Evolutionary conservation across 2,113 vertebrate species (phyloP), one percentile per base, ranked within the genome.

Genomic region (Paracanthobrama guichenoti): DNA sequence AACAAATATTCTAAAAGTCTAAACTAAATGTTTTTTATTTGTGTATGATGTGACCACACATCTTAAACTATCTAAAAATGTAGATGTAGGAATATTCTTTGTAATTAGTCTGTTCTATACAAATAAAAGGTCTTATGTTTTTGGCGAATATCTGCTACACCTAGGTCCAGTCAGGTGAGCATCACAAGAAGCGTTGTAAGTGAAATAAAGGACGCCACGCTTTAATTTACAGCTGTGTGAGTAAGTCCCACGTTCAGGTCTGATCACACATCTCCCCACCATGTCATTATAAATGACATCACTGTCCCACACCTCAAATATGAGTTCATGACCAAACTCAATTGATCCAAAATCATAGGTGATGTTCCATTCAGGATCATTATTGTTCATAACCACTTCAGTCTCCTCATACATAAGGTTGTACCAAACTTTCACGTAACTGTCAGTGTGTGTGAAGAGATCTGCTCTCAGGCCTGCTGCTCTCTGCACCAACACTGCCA

Each of bases 231-330:
- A 95, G 85, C 93, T 93, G 3, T 92, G 78, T 2, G 91, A 91
- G 66, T 91, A 91, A 53, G 55, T 89, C 71, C 94, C 94, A 84
- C 85, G 72, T 89, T 94, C 92, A 1, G 93, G 94, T 20, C 89
- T 89, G 50, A 93, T 28, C 0, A 91, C 1, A 20, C 94, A 95
- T 75, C 14, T 89, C 11, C 94, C 94, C 0, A 89, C 88, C 1
- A 90, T 28, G 67, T 95, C 94, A 53, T 94, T 91, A 39, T 91
- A 94, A 20, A 91, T 4, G 24, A 95, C 90, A 4, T 95, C 95
- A 62, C 87, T 90, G 24, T 95, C 95, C 94, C 95, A 95, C 18
- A 95, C 93, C 88, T 95, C 94, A 44, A 95, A 88, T 72, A 88
- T 90, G 84, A 95, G 72, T 57, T 88, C 88, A n/a, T 92, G 91